A percentile compares a stretch with the other conserved stretches of the same genome.
These are phyloP conservation scores for Lordiphosa collinella DNA, from an alignment of 1,140 invertebrate genomes.

Conservation along the genomic window DNA sequence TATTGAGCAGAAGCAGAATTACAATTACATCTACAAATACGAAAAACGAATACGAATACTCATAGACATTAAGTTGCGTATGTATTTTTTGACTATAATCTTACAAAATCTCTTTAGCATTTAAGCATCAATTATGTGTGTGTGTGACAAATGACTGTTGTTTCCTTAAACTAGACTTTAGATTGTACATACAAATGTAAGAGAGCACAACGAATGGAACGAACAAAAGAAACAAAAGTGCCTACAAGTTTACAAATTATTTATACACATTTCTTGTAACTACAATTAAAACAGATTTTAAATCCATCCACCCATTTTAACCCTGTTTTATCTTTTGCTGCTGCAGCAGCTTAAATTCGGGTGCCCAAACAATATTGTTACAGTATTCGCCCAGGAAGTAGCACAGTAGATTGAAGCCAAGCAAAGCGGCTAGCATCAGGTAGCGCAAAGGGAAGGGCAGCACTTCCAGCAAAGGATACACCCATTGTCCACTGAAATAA, in stretches of 20 bases:
- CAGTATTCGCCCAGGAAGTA: slow-evolving; percentile 59
- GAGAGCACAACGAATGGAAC: background rate
- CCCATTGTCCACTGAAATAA: slow-evolving; percentile 67
- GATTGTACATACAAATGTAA: slow-evolving; percentile 5
- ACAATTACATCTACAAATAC: slow-evolving; percentile 1
- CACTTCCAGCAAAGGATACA: slow-evolving; percentile 63
- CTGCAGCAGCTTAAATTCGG: slow-evolving; percentile 48
- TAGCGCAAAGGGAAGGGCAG: slow-evolving; percentile 49
- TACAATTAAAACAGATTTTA: slow-evolving; percentile 60
- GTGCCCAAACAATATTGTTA: slow-evolving; percentile 59
- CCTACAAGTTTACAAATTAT: slow-evolving; percentile 43
- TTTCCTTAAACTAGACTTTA: slow-evolving; percentile 32
- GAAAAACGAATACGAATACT: slow-evolving; percentile 50
- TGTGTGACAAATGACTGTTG: slow-evolving; percentile 37
- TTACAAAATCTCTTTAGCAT: slow-evolving; percentile 9
- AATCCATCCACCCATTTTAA: slow-evolving; percentile 28
- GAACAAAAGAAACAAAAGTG: slow-evolving; percentile 32
- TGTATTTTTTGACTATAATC: slow-evolving; percentile 15
- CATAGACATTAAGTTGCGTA: slow-evolving; percentile 45
- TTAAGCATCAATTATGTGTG: slow-evolving; percentile 8
- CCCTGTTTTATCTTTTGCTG: slow-evolving; percentile 38
- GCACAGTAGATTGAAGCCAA: slow-evolving; percentile 56
- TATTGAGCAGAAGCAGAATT: background rate
- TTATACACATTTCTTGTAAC: slow-evolving; percentile 50
- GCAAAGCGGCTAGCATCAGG: slow-evolving; percentile 46